A percentile compares a stretch with the other conserved stretches of the same genome.
phyloP scores from a whole-genome alignment of 2,888 invertebrate genomes.

The Xestia sexstrigata region DNA sequence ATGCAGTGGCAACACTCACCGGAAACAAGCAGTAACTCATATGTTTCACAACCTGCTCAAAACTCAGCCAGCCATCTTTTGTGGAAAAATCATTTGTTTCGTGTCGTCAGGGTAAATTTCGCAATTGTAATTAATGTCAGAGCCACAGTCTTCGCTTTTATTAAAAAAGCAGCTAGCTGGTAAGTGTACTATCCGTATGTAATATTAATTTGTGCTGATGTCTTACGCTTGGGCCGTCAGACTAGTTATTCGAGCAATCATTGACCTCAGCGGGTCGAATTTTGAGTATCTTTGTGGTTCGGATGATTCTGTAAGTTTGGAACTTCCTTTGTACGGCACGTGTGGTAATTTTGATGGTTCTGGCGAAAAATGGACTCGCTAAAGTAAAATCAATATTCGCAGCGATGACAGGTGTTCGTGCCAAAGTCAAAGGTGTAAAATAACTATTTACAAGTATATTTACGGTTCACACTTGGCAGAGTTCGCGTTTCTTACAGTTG shows the following conservation, averaged over 20 bases:
- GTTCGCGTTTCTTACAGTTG: slow-evolving; percentile 69
- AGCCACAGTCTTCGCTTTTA: slow-evolving; percentile 98
- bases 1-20: slow-evolving; percentile 79
- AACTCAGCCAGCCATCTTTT: slow-evolving; percentile 94
- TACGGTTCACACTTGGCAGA: slow-evolving; percentile 76
- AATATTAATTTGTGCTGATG: slow-evolving; percentile 74
- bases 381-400: slow-evolving; percentile 87
- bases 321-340: slow-evolving; percentile 52
- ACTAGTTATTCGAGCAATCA: slow-evolving; percentile 85
- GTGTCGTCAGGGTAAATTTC: slow-evolving; percentile 94
- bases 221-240: slow-evolving; percentile 78
- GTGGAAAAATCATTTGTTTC: slow-evolving; percentile 93
- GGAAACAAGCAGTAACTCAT: slow-evolving; percentile 89
- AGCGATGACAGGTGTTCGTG: slow-evolving; percentile 83
- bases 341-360: slow-evolving; percentile 60
- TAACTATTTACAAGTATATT: slow-evolving; percentile 75
- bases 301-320: slow-evolving; percentile 59
- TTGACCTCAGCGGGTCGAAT: slow-evolving; percentile 89
- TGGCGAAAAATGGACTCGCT: slow-evolving; percentile 55
- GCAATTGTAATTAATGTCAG: slow-evolving; percentile 97
- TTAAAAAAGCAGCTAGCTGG: slow-evolving; percentile 99
- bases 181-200: slow-evolving; percentile 86
- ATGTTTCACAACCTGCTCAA: slow-evolving; percentile 90
- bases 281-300: slow-evolving; percentile 81
- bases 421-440: slow-evolving; percentile 76